Conservation (phyloP, 1,140 invertebrate species). For the Homarus americanus region DNA sequence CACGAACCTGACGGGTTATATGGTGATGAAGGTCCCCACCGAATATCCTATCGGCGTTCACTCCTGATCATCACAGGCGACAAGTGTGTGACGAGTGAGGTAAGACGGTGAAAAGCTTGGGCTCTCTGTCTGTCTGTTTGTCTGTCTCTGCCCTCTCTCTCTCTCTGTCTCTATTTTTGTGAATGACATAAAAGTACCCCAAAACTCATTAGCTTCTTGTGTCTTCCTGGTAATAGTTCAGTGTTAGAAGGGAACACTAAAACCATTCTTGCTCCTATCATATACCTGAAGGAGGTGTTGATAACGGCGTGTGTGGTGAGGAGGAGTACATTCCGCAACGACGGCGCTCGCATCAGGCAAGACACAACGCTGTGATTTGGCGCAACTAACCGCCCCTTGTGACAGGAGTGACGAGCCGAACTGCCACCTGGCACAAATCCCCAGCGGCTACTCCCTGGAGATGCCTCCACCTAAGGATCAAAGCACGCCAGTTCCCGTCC, state of each 20-base stretch:
- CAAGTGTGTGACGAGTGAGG: not conserved
- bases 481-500: not conserved
- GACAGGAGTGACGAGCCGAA: conserved; percentile 25
- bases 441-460: conserved; percentile 5
- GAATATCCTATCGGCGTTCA: conserved; percentile 26
- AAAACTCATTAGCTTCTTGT: not conserved
- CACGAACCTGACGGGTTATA: not conserved
- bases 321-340: conserved; percentile 17
- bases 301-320: not conserved
- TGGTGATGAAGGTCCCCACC: not conserved
- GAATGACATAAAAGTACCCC: too few relatives aligned
- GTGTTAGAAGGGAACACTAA: not conserved
- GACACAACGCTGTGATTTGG: not conserved
- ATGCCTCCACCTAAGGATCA: not conserved
- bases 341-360: conserved; percentile 29
- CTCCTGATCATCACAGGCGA: conserved; percentile 13
- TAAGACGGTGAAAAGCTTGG: not conserved
- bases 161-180: too few relatives aligned
- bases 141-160: too few relatives aligned
- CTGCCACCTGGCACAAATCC: not conserved
- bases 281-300: not conserved
- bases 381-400: conserved; percentile 9
- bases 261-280: not conserved
- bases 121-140: too few relatives aligned
- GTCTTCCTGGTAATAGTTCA: not conserved